These are phyloP conservation scores for Montipora foliosa DNA, from an alignment of 64 coral and sea anemone genomes.

Conservation along the genomic window DNA sequence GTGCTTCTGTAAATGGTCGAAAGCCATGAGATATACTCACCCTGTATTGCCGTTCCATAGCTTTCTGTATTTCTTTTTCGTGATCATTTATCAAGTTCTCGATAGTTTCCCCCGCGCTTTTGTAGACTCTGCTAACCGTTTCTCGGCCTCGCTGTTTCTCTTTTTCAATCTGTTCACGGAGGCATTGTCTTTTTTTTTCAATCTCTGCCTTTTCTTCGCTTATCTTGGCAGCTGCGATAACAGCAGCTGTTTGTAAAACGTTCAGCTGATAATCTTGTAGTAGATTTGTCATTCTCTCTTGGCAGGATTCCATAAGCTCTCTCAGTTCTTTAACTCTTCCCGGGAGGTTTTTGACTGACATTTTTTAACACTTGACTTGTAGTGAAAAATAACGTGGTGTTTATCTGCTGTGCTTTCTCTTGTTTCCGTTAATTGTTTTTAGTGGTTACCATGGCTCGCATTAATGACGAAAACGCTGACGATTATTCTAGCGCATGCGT, in stretches of 20 bases:
- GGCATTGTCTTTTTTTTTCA: slow-evolving; percentile 45
- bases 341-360: slow-evolving; percentile 21
- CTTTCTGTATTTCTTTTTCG: not conserved
- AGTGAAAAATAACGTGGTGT: not conserved
- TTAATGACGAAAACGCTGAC: slow-evolving; percentile 3
- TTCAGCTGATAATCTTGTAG: slow-evolving; percentile 20
- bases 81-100: slow-evolving; percentile 23
- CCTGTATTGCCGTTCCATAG: not conserved
- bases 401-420: not conserved
- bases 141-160: not conserved
- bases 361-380: not conserved
- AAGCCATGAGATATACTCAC: not conserved
- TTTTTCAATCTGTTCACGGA: slow-evolving; percentile 52
- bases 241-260: slow-evolving; percentile 32
- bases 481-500: not conserved
- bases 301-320: slow-evolving; percentile 24
- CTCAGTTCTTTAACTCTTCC: slow-evolving; percentile 19
- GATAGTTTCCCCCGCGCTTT: slow-evolving; percentile 20
- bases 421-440: not conserved
- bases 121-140: slow-evolving; percentile 38
- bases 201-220: slow-evolving; percentile 43
- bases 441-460: slow-evolving; percentile 24
- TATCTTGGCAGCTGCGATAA: slow-evolving; percentile 31
- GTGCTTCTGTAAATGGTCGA: too few relatives aligned
- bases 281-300: not conserved